Base-by-base conservation (phyloP, 2,888 invertebrate species). In the Limnephilus marmoratus region DNA sequence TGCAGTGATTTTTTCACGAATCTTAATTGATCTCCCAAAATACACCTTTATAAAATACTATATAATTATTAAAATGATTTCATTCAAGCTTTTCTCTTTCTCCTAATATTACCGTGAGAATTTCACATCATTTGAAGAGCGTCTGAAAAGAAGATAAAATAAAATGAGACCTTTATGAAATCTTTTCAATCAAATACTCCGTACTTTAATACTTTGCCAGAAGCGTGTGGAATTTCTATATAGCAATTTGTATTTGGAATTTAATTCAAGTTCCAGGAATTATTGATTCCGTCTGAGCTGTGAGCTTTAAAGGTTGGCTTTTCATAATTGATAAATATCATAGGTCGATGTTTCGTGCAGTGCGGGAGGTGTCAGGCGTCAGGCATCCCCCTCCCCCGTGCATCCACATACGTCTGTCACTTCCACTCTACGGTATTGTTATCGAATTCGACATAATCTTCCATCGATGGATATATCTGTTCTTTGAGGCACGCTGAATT, bases 281-380 rank as follows among this genome's bases (percentile, higher is more conserved):
- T 91, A 91, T 83, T 90, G 91, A 91, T 92, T 91, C 91, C 88
- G 91, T 91, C 91, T 91, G 90, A 87, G 85, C 83, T 85, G 88
- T 53, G 81, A 45, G 80, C 83, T 86, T n/a, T 41, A 91, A 85
- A 85, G 86, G 90, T 85, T 85, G 90, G 86, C 85, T 68, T 80
- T 92, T 92, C 93, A 93, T 93, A 93, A 93, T 93, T 93, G 93
- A 93, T 93, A 93, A 93, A 93, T 93, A 93, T 93, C 92, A 89
- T 82, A 91, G 91, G 81, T 81, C 89, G 92, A 90, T 92, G 93
- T 93, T 92, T 92, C 81, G 92, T 89, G 90, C 34, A 92, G 49
- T 53, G 68, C 68, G 68, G 68, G 68, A 68, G 68, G 68, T 7
- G 24, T 68, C n/a, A 85, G 41, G 24, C 53, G 68, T 85, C 90